A percentile compares a stretch with the other conserved stretches of the same genome.
phyloP scores from a whole-genome alignment of 2,113 vertebrate genomes.

The Mesembrinibis cayennensis region DNA sequence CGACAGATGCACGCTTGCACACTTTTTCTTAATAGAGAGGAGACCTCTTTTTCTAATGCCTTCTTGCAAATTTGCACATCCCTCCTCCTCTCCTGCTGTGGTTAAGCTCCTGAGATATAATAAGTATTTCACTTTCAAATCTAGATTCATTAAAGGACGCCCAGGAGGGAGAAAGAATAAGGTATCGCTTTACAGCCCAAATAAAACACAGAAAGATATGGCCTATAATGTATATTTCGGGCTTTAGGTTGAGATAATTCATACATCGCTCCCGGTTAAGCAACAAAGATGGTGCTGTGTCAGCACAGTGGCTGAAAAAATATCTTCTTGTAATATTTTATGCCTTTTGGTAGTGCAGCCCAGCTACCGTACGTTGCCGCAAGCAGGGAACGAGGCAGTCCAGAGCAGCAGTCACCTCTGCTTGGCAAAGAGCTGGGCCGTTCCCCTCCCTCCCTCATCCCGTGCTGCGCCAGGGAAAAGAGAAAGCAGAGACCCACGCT shows the following conservation, averaged over 20 bases:
- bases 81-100: constrained; percentile 4
- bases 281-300: constrained; percentile 69
- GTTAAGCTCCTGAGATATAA: constrained; percentile 58
- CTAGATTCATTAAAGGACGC: constrained; percentile 77
- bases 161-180: constrained; percentile 78
- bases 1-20: background rate
- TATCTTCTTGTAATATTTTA: constrained; percentile 40
- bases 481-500: too few species aligned
- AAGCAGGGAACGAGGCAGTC: rapidly evolving
- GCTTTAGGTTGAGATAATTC: constrained; percentile 74
- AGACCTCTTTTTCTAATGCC: background rate
- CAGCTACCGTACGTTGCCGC: background rate
- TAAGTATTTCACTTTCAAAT: constrained; percentile 81
- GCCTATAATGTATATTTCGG: constrained; percentile 67
- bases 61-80: constrained; percentile 37
- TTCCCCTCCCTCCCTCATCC: background rate
- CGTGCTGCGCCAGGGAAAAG: rapidly evolving
- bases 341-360: constrained; percentile 34
- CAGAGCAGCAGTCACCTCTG: background rate
- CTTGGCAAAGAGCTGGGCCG: rapidly evolving
- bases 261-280: constrained; percentile 69
- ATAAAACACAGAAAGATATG: constrained; percentile 72
- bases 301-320: constrained; percentile 67
- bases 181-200: constrained; percentile 77
- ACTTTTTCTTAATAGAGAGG: background rate